Base-by-base conservation (phyloP, 2,888 invertebrate species). In the Noctua pronuba region DNA sequence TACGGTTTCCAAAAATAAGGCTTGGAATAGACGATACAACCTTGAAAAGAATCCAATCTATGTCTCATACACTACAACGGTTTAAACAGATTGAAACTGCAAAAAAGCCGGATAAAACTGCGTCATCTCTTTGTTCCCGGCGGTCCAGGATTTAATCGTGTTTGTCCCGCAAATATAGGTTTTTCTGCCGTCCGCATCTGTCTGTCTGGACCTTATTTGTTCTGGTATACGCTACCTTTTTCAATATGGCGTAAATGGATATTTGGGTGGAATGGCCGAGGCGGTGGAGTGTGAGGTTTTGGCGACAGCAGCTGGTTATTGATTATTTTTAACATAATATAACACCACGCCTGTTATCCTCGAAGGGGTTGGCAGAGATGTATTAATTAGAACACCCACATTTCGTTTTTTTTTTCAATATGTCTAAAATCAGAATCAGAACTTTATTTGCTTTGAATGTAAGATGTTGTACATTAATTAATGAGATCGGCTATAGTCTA, bases 111-210 rank as follows among this genome's bases (percentile, higher is more conserved):
- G 46, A 4, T 72, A 41, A 73, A 73, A 41, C 70, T 46, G 7
- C 80, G 52, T 41, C 46, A 35, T 79, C 66, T 75, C 67, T 87
- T 84, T 84, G 87, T 84, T 69, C 60, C 35, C 67, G 41, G 70
- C 81, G 84, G 76, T 78, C 58, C 77, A 13, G 72, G 66, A 66
- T 86, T 88, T 86, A 88, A 89, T 88, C 88, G 90, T 89, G 85
- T 91, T 89, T 89, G 85, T 88, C 83, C 85, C 85, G 82, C 88
- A 86, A 86, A 90, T 87, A 84, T 87, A 76, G 86, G 81, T 77
- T 79, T 80, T 90, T 88, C 86, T 83, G 80, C 84, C 80, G 18
- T 72, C 70, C 62, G 35, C 75, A 49, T 82, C 49, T 71, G 80
- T 35, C 73, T 87, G 64, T 58, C 13, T 18, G 58, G 55, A 75